phyloP scores from a whole-genome alignment of 2,888 invertebrate genomes.

The Myopa tessellatipennis region DNA sequence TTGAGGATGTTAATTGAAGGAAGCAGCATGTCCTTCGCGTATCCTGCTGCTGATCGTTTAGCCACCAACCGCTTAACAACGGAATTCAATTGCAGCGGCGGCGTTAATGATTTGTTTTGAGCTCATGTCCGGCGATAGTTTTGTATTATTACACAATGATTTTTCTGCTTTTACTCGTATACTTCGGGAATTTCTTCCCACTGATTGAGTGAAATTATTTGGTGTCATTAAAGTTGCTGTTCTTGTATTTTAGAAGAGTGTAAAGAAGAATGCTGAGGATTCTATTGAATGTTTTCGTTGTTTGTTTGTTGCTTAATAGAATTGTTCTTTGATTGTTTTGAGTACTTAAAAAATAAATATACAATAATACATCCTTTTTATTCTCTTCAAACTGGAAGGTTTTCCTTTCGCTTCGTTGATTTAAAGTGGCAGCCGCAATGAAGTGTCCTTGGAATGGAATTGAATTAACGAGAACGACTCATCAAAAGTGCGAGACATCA shows the following conservation, averaged over 20 bases:
- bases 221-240: too few relatives aligned
- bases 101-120: constrained; percentile 24
- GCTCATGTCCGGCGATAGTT: neutral
- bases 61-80: neutral
- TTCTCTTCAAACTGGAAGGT: neutral
- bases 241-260: too few relatives aligned
- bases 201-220: too few relatives aligned
- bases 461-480: neutral
- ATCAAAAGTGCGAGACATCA: too few relatives aligned
- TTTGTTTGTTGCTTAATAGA: neutral
- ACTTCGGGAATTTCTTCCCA: too few relatives aligned
- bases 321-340: neutral
- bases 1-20: neutral
- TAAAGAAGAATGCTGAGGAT: too few relatives aligned
- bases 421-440: neutral
- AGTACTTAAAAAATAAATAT: too few relatives aligned
- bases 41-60: constrained; percentile 30
- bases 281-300: too few relatives aligned
- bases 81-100: neutral
- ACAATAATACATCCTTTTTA: too few relatives aligned
- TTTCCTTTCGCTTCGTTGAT: constrained; percentile 22
- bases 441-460: constrained; percentile 29
- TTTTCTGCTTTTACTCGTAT: neutral
- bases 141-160: neutral
- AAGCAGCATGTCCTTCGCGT: neutral